phyloP scores from a whole-genome alignment of 2,888 invertebrate genomes.

The Lasioglossum figueresi region DNA sequence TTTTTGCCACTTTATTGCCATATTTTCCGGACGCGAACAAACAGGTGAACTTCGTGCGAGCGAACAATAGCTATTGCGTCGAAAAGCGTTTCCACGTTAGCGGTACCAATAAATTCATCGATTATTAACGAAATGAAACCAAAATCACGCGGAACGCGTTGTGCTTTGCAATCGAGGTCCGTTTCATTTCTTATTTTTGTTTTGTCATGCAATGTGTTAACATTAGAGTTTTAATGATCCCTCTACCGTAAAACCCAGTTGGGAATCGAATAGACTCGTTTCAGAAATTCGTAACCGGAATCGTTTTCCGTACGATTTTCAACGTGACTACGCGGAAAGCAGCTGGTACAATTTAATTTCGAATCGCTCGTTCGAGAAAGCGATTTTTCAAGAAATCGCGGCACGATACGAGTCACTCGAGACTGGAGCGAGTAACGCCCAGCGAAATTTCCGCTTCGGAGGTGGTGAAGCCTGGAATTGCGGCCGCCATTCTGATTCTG shows the following conservation, averaged over 20 bases:
- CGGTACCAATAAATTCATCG: neutral
- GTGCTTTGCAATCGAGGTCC: neutral
- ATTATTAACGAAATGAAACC: neutral
- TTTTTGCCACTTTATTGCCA: neutral
- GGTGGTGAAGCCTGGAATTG: neutral
- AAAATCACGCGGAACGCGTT: neutral
- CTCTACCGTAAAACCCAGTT: neutral
- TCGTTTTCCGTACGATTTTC: neutral
- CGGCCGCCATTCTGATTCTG: constrained; percentile 31
- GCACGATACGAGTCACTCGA: neutral
- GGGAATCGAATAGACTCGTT: neutral
- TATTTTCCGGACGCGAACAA: neutral
- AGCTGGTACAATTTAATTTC: neutral
- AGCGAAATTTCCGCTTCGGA: neutral
- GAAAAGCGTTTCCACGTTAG: neutral
- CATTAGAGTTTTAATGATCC: neutral
- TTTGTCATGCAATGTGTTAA: neutral
- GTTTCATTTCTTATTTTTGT: neutral
- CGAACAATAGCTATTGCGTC: neutral
- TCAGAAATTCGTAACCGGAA: neutral
- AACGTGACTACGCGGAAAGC: too few relatives aligned
- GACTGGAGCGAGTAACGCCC: neutral
- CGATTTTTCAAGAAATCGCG: neutral
- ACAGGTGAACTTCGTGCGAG: neutral
- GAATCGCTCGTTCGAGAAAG: neutral